Conservation (phyloP, 2,797 vertebrate genomes). For the Trachurus trachurus region DNA sequence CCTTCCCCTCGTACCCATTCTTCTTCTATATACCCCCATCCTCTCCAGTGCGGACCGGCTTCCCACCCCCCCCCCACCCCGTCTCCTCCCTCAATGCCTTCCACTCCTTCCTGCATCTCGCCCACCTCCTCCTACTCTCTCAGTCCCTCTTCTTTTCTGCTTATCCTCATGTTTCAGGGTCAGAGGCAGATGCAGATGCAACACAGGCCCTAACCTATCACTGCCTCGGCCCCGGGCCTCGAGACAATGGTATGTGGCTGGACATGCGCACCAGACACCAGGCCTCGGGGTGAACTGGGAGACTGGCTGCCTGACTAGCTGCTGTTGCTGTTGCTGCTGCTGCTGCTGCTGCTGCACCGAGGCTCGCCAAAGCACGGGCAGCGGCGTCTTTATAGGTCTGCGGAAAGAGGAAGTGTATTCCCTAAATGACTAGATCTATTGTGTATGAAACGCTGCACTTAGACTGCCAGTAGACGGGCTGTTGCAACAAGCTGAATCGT, state of each 20-base stretch:
- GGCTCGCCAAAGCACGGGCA: slow-evolving; percentile 33
- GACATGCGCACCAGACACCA: slow-evolving; percentile 68
- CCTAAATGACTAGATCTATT: slow-evolving; percentile 57
- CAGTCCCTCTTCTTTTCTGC: slow-evolving; percentile 33
- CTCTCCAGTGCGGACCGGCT: slow-evolving; percentile 33
- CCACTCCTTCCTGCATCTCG: slow-evolving; percentile 51
- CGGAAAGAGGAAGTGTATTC: slow-evolving; percentile 52
- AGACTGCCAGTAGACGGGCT: slow-evolving; percentile 21
- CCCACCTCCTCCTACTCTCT: slow-evolving; percentile 13
- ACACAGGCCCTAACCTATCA: slow-evolving; percentile 66
- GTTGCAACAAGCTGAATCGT: slow-evolving; percentile 43
- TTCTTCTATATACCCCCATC: slow-evolving; percentile 48
- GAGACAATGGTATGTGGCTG: slow-evolving; percentile 65
- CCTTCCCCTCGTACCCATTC: slow-evolving; percentile 62
- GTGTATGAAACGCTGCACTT: slow-evolving; percentile 53
- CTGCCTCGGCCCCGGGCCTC: slow-evolving; percentile 49
- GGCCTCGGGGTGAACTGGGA: slow-evolving; percentile 64
- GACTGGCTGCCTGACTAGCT: slow-evolving; percentile 51
- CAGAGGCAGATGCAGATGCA: slow-evolving; percentile 51
- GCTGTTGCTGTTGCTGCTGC: background rate
- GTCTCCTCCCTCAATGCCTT: slow-evolving; percentile 38
- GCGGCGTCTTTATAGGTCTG: slow-evolving; percentile 41
- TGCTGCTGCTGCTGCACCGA: slow-evolving; percentile 21
- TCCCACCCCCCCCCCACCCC: slow-evolving; percentile 48
- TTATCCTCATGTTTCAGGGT: slow-evolving; percentile 62